phyloP scores from a whole-genome alignment of 2,113 vertebrate species.

The Calidris pugnax region DNA sequence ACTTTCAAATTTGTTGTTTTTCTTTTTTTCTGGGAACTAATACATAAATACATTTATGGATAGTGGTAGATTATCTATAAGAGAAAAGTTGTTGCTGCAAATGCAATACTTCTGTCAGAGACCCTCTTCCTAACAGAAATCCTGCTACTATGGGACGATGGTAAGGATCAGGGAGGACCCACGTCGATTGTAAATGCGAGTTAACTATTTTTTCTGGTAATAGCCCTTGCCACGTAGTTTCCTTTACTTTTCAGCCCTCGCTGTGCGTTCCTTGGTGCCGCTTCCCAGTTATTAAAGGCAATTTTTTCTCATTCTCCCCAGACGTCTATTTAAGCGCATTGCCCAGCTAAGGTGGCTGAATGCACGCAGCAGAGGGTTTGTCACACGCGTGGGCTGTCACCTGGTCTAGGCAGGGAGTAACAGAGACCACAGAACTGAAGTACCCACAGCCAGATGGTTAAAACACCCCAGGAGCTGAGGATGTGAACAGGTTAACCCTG shows the following conservation, averaged over 20 bases:
- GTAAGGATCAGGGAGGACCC: neutral
- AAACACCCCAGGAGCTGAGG: neutral
- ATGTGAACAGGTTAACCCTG: neutral
- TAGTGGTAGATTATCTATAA: neutral
- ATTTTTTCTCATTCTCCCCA: neutral
- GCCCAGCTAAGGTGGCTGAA: neutral
- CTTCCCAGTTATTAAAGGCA: constrained; percentile 46
- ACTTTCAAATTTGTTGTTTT: neutral
- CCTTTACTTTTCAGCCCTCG: constrained; percentile 20
- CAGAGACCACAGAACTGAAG: neutral
- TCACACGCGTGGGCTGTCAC: neutral
- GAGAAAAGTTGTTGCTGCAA: neutral
- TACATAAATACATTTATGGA: neutral
- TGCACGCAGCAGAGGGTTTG: neutral
- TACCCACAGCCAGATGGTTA: neutral
- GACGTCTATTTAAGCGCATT: neutral
- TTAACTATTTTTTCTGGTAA: neutral
- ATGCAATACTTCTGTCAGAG: neutral
- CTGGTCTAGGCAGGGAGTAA: neutral
- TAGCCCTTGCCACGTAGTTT: constrained; percentile 24
- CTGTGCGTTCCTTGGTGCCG: neutral
- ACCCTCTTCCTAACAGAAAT: neutral
- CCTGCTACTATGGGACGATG: neutral
- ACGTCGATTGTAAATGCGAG: neutral
- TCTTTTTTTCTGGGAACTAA: neutral